These are phyloP conservation scores for Zygothrica quintamaculata DNA, from an alignment of 2,888 invertebrate species.

Conservation along the genomic window DNA sequence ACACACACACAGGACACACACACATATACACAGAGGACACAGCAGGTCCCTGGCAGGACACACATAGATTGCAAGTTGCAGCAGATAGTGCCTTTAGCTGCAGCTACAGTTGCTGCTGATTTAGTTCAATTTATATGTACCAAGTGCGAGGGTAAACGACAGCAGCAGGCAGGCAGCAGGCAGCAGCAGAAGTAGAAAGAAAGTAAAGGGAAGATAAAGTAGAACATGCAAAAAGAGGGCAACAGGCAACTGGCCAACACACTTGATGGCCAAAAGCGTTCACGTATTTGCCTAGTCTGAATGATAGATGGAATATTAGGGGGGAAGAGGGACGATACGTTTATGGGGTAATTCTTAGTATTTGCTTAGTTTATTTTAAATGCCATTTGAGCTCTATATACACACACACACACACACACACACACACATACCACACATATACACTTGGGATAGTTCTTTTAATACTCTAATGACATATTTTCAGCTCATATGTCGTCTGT, in stretches of 20 bases:
- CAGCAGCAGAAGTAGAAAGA: too few species aligned
- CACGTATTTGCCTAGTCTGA: constrained; percentile 37
- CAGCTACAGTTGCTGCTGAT: constrained; percentile 57
- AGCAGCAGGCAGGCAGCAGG: too few species aligned
- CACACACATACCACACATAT: constrained; percentile 6
- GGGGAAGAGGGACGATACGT: too few species aligned
- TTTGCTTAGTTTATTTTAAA: constrained; percentile 71
- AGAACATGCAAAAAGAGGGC: constrained; percentile 16
- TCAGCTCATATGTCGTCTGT: constrained; percentile 50
- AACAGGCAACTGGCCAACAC: constrained; percentile 23
- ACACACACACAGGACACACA: constrained; percentile 28
- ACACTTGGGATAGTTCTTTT: constrained; percentile 20
- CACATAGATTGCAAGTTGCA: constrained; percentile 3
- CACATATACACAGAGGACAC: constrained; percentile 20
- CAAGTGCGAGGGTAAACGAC: constrained; percentile 8
- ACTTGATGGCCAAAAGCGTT: constrained; percentile 38
- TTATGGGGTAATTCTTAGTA: constrained; percentile 31
- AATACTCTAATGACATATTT: constrained; percentile 75
- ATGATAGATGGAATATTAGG: constrained; percentile 7
- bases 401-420: constrained; percentile 7
- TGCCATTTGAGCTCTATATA: constrained; percentile 69
- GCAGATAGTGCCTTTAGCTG: constrained; percentile 3
- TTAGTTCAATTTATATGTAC: constrained; percentile 69
- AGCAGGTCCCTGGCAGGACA: constrained; percentile 10
- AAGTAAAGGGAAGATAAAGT: neutral